Evolutionary conservation across 2,888 invertebrate genomes (phyloP).

Genomic region (Nemurella pictetii): DNA sequence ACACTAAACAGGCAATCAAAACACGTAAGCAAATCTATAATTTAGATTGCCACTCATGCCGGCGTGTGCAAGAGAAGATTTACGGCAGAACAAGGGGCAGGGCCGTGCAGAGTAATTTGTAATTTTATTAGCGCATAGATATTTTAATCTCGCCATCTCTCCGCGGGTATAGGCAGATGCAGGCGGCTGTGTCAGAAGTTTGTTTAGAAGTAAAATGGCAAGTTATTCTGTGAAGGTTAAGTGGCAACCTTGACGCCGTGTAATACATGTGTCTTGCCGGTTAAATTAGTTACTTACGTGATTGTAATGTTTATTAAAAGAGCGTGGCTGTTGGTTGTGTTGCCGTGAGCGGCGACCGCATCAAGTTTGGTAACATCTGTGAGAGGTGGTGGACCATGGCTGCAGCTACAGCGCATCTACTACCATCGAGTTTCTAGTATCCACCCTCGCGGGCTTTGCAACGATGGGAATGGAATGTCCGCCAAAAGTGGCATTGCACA

Average conservation of each 20-base stretch:
- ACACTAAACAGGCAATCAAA: background rate
- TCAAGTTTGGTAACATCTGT: too few species aligned
- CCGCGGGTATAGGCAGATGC: background rate
- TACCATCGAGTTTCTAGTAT: too few species aligned
- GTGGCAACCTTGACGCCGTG: background rate
- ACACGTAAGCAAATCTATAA: background rate
- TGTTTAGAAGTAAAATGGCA: background rate
- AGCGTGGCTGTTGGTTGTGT: background rate
- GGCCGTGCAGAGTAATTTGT: background rate
- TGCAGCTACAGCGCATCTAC: too few species aligned
- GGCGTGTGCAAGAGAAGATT: background rate
- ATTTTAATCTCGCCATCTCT: background rate
- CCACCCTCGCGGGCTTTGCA: too few species aligned
- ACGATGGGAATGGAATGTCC: too few species aligned
- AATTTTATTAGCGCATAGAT: background rate
- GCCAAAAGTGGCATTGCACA: too few species aligned
- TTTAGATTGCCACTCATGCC: background rate
- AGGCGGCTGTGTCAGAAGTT: background rate
- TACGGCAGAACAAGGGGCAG: background rate
- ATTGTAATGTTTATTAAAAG: background rate
- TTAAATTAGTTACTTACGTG: background rate
- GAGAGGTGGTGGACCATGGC: too few species aligned
- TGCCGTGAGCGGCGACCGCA: background rate
- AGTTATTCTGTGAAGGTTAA: background rate
- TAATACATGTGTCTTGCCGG: background rate